phyloP scores from a whole-genome alignment of 2,888 invertebrate genomes.

The Acronicta alni region DNA sequence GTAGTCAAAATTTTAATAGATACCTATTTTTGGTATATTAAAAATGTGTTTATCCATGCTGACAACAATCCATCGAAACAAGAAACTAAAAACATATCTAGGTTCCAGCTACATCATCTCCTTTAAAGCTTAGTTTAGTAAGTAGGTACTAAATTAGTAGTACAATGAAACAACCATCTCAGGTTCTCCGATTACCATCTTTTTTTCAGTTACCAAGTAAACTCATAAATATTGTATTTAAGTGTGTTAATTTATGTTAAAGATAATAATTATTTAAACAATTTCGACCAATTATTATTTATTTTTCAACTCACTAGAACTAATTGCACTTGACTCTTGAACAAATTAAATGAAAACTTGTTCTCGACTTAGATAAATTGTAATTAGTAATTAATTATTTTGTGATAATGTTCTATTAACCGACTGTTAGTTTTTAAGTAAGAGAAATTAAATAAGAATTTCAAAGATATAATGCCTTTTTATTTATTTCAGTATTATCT shows the following conservation, averaged over 20 bases:
- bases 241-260: slow-evolving; percentile 17
- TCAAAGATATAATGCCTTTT: slow-evolving; percentile 7
- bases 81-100: background rate
- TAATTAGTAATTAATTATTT: slow-evolving; percentile 24
- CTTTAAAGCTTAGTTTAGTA: background rate
- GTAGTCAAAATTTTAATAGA: background rate
- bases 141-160: background rate
- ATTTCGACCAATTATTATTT: slow-evolving; percentile 34
- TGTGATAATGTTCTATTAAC: slow-evolving; percentile 58
- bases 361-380: slow-evolving; percentile 9
- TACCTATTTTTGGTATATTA: background rate
- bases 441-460: slow-evolving; percentile 20
- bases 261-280: slow-evolving; percentile 24
- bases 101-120: background rate
- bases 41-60: background rate
- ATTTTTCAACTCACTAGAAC: slow-evolving; percentile 36
- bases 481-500: too few species aligned
- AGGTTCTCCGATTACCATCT: slow-evolving; percentile 34
- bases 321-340: slow-evolving; percentile 12
- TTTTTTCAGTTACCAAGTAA: slow-evolving; percentile 61
- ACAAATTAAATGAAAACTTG: slow-evolving; percentile 26
- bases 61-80: background rate
- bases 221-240: slow-evolving; percentile 25
- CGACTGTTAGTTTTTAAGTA: slow-evolving; percentile 55
- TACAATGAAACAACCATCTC: slow-evolving; percentile 6